phyloP scores from a whole-genome alignment of 2,797 vertebrate species.

The Prionace glauca region DNA sequence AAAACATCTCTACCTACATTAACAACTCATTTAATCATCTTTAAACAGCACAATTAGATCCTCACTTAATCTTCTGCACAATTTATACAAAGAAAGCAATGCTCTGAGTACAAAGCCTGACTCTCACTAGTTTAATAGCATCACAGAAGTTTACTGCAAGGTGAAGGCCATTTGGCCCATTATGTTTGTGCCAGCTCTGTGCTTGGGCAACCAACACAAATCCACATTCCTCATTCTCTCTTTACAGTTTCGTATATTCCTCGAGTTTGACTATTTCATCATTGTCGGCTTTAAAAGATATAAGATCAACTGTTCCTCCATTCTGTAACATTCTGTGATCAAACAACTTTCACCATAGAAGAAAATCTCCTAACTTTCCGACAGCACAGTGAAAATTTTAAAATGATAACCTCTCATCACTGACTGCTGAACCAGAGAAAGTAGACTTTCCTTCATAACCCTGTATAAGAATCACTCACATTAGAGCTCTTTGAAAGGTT shows the following conservation, averaged over 20 bases:
- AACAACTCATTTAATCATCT: neutral
- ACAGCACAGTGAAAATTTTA: neutral
- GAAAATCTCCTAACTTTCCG: neutral
- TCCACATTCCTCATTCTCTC: neutral
- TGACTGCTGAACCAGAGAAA: neutral
- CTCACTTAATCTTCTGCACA: neutral
- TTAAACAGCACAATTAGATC: slow-evolving; percentile 1
- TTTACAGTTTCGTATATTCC: neutral
- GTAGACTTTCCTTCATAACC: neutral
- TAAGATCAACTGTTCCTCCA: neutral
- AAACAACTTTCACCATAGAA: neutral
- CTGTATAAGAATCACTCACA: neutral
- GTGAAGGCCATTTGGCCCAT: neutral
- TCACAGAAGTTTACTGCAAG: neutral
- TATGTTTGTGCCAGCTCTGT: neutral
- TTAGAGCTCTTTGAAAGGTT: neutral
- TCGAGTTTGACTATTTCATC: neutral
- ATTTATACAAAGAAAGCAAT: neutral
- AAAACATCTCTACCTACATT: too few relatives aligned
- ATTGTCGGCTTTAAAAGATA: neutral
- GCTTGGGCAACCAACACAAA: neutral
- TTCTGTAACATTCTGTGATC: neutral
- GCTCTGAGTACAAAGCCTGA: neutral
- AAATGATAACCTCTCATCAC: neutral
- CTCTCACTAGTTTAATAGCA: neutral